Base-by-base conservation (phyloP, 2,888 invertebrate species). In the Bombylius discolor region DNA sequence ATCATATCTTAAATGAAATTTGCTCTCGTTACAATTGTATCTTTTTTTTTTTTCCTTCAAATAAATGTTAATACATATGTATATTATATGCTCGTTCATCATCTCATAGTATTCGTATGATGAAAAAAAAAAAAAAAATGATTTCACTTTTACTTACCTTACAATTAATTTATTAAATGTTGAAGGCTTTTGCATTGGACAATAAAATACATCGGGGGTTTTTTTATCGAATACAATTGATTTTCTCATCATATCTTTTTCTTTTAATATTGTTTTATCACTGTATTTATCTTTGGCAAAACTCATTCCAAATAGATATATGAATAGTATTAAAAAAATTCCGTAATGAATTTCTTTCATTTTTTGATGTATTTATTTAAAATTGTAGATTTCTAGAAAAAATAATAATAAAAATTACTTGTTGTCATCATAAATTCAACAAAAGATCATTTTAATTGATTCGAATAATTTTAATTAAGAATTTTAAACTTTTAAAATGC, bases 121-220 rank as follows among this genome's bases (percentile, higher is more conserved):
- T 23, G 11, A 46, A 3, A 3, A 51, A 42, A 9, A 23, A 9
- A 23, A 49, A 44, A 49, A 44, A 53, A 12, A 34, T 52, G 8
- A 52, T 47, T 14, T 47, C 9, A 39, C n/a, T 32, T 47, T 34
- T 32, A 47, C 71, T 73, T 69, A 79, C 78, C 79, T 79, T 39
- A 87, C 86, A 60, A 85, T 82, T 70, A 86, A 77, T 69, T 86
- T 85, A 61, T 84, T 84, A 66, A 85, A 80, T 44, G 84, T 82
- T 5, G 82, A 82, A n/a, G 85, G 86, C 66, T 87, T 86, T 61
- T 84, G 82, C 67, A 84, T 81, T 1, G 87, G 87, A 66, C 87
- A 87, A 69, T 87, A 87, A 70, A 87, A 87, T 14, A 87, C 85
- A 65, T 86, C 83, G 9, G 87, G 87, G 1, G 86, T 87, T 66